A percentile compares a stretch with the other conserved stretches of the same genome.
Conservation (phyloP, 2,797 vertebrate genomes). For the Catamblyrhynchus diadema region DNA sequence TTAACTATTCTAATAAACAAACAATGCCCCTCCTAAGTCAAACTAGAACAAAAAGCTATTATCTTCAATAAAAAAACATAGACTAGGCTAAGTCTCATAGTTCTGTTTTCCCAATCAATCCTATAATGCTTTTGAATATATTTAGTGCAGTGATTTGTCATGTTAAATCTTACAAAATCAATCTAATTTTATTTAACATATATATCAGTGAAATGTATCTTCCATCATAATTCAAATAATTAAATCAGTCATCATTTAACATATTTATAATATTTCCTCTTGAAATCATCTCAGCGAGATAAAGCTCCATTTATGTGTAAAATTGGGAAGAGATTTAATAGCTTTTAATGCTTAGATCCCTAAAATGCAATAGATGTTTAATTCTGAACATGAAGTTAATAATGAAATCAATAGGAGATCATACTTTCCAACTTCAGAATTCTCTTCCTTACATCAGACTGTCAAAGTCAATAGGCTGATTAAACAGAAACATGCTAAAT, state of each 20-base stretch:
- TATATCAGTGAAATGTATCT: neutral
- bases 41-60: neutral
- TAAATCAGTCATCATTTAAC: neutral
- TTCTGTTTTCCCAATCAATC: neutral
- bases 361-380: neutral
- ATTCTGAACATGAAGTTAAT: neutral
- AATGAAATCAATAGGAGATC: neutral
- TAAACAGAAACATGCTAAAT: neutral
- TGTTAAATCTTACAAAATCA: neutral
- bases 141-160: neutral
- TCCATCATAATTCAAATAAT: neutral
- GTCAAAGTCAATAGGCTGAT: neutral
- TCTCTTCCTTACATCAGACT: neutral
- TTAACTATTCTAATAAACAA: neutral
- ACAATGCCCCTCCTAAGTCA: fast-evolving
- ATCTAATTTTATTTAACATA: neutral
- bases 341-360: neutral
- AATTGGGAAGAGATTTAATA: neutral
- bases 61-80: neutral
- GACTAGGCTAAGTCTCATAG: neutral
- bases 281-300: neutral
- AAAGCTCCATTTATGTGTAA: neutral
- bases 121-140: neutral
- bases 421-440: neutral
- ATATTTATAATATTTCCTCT: neutral